Evolutionary conservation across 2,888 invertebrate species (phyloP).

Genomic region (Linnaemya vulpina): DNA sequence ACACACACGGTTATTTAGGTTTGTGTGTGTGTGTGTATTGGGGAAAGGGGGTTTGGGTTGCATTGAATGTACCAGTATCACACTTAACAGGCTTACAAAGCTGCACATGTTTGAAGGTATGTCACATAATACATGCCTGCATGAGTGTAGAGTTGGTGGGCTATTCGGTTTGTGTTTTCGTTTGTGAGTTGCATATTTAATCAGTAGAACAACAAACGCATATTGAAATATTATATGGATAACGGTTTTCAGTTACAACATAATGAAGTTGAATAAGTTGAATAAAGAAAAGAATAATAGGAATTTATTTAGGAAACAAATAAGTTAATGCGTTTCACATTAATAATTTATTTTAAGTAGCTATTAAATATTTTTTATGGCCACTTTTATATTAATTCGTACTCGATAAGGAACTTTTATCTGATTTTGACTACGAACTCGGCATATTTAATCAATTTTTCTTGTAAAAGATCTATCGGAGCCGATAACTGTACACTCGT

Average conservation of each 20-base stretch:
- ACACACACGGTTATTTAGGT: not conserved
- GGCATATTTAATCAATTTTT: no score
- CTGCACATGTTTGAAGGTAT: not conserved
- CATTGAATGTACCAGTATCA: not conserved
- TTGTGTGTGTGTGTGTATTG: not conserved
- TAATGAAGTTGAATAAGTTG: not conserved
- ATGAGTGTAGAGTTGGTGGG: constrained; percentile 11
- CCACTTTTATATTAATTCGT: no score
- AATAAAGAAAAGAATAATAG: not conserved
- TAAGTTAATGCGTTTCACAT: not conserved
- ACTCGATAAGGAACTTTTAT: no score
- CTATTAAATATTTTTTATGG: no score
- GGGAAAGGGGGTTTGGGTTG: not conserved
- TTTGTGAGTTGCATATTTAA: constrained; percentile 66
- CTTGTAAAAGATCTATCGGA: no score
- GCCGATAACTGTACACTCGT: no score
- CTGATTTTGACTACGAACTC: no score
- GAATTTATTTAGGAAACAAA: not conserved
- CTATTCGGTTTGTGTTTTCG: constrained; percentile 36
- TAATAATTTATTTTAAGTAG: not conserved
- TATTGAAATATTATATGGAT: constrained; percentile 41
- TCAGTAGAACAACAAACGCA: constrained; percentile 41
- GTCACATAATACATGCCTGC: not conserved
- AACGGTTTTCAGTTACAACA: constrained; percentile 50
- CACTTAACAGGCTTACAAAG: not conserved